Evolutionary conservation across 2,113 vertebrate species (phyloP).

Genomic region (Anolis carolinensis): DNA sequence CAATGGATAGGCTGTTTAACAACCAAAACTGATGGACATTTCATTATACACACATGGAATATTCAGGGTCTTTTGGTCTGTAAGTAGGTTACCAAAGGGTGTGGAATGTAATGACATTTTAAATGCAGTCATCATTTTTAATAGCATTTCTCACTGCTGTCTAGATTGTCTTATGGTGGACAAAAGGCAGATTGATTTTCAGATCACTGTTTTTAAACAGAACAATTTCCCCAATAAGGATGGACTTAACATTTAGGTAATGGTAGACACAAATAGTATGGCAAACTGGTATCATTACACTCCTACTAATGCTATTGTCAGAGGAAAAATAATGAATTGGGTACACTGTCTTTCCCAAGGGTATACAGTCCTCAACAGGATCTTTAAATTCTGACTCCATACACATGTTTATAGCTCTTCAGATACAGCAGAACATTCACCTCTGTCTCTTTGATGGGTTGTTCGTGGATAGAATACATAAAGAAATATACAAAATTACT

Average conservation of each 20-base stretch:
- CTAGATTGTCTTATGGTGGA: not conserved
- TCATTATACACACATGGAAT: not conserved
- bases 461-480: constrained; percentile 40
- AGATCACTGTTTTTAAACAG: not conserved
- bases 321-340: constrained; percentile 40
- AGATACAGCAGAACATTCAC: constrained; percentile 48
- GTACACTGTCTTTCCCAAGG: constrained; percentile 50
- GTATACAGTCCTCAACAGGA: constrained; percentile 42
- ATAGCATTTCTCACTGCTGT: constrained; percentile 23
- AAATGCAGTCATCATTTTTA: constrained; percentile 32
- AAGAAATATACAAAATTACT: constrained; percentile 31
- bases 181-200: constrained; percentile 31
- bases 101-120: constrained; percentile 5
- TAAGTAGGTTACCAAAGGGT: not conserved
- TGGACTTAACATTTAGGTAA: constrained; percentile 18
- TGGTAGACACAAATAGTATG: not conserved
- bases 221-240: constrained; percentile 21
- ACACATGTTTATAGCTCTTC: constrained; percentile 59
- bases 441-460: constrained; percentile 56
- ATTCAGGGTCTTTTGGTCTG: not conserved
- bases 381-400: constrained; percentile 55
- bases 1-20: not conserved
- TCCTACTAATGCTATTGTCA: constrained; percentile 20
- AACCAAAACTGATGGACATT: not conserved
- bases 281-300: constrained; percentile 23